A percentile compares a stretch with the other conserved stretches of the same genome.
Conservation (phyloP, 2,888 invertebrate species). For the Oscheius sp. region DNA sequence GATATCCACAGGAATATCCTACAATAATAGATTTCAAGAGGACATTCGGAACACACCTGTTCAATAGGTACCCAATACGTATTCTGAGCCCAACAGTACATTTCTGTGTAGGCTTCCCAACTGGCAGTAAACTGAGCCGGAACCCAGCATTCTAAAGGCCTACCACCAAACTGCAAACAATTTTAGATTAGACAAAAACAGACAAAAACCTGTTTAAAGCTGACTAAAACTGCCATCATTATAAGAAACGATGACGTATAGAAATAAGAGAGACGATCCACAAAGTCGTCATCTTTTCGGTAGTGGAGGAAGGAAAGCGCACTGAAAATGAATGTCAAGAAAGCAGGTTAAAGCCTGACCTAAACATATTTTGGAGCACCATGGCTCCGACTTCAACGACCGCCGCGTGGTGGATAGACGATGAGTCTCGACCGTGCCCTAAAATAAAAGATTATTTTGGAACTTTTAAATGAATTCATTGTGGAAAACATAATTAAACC, state of each 20-base stretch:
- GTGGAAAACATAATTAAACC: no score
- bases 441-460: not conserved
- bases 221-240: slow-evolving; percentile 73
- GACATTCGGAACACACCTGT: slow-evolving; percentile 44
- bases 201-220: slow-evolving; percentile 68
- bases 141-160: slow-evolving; percentile 74
- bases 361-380: slow-evolving; percentile 73
- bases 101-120: slow-evolving; percentile 77
- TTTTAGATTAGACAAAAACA: not conserved
- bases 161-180: slow-evolving; percentile 68
- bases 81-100: slow-evolving; percentile 77
- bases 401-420: slow-evolving; percentile 64
- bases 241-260: slow-evolving; percentile 73
- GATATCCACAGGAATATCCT: slow-evolving; percentile 72
- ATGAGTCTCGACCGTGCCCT: slow-evolving; percentile 63
- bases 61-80: slow-evolving; percentile 75
- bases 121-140: slow-evolving; percentile 76
- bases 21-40: not conserved
- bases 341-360: slow-evolving; percentile 9
- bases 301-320: slow-evolving; percentile 72
- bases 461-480: not conserved
- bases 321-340: slow-evolving; percentile 44
- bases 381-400: slow-evolving; percentile 73
- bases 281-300: slow-evolving; percentile 72
- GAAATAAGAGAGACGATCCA: slow-evolving; percentile 72